Base-by-base conservation (phyloP, 2,797 vertebrate species). In the Coranthus polyacanthus region DNA sequence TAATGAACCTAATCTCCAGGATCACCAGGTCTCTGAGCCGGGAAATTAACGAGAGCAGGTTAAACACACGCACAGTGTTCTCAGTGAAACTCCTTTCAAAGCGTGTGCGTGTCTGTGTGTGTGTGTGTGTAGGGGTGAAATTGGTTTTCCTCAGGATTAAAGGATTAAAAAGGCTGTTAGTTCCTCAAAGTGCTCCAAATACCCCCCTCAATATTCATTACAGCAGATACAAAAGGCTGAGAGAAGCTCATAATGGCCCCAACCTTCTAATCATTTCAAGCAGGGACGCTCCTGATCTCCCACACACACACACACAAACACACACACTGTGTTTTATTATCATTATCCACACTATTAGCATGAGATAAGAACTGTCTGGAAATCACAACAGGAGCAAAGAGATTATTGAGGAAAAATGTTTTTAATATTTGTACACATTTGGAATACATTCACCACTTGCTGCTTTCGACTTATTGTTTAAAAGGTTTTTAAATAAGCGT, bases 61-160 rank as follows among this genome's bases (percentile, higher is more conserved):
- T 96, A 97, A 96, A 96, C 95, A 89, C 87, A 77, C 85, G 82
- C 76, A 57, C 43, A 20, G 68, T 42, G 44, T 65, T 68, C 78
- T 86, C 79, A 72, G 76, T 74, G 75, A 94, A 93, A 92, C 92
- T 89, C 91, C 94, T 95, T 96, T 96, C 89, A 84, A 69, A 84
- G 47, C 52, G 74, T 55, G 65, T 53, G 69, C 22, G 75, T 69
- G 76, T 51, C 69, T 64, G 77, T 56, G 61, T 65, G 59, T 78
- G 79, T 81, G 78, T 87, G 85, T 89, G 83, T 88, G 26, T 79
- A 61, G 59, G 88, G 74, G 87, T 90, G 96, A 96, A 97, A 97
- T 97, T 96, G 94, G 90, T 95, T 97, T 97, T 96, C 93, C 94
- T 92, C 89, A 92, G 95, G 96, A 97, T 97, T 97, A 97, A 96